Evolutionary conservation across 2,888 invertebrate species (phyloP), one percentile per base, ranked within the genome.

Genomic region (Noctuana brunneofusca): DNA sequence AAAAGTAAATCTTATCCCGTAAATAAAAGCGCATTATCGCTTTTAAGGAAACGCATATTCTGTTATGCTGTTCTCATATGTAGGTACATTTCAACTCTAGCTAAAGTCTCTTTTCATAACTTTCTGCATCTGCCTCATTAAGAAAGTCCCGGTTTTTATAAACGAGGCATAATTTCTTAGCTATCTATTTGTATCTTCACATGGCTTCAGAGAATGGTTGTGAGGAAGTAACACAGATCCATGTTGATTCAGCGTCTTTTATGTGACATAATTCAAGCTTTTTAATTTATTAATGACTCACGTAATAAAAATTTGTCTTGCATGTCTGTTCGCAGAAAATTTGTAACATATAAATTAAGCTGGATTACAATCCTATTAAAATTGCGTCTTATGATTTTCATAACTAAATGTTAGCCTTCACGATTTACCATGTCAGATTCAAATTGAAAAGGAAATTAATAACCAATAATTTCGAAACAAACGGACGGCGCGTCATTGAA

Each of bases 401-500:
- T 24, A 3, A 32, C 5, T 14, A 41, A n/a, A 41, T 8, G 1
- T 41, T 41, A 14, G 5, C 16, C 16, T 46, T 22, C 16, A 8
- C 49, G n/a, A 24, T 24, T 27, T 8, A 22, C 46, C 20, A 11
- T 20, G 9, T 20, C 20, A 58, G 35, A 9, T 35, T 22, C 16
- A 54, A 16, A 32, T 32, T 16, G 35, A 46, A 30, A 46, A 65
- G 71, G 71, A 73, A 79, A 77, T 68, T 76, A 75, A 80, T 78
- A 81, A 80, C 80, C 76, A 68, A 76, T 77, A 80, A 85, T 84
- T 80, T 77, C 73, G 76, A 78, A 79, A 79, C 80, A 79, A 83
- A 76, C 71, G 68, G 57, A 59, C 60, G 65, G 66, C 65, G 63
- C 62, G 52, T 67, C 62, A 66, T 73, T 65, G 70, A 64, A 60